These are phyloP conservation scores for Centruroides sculpturatus DNA, from an alignment of 1,140 invertebrate genomes.

Conservation along the genomic window DNA sequence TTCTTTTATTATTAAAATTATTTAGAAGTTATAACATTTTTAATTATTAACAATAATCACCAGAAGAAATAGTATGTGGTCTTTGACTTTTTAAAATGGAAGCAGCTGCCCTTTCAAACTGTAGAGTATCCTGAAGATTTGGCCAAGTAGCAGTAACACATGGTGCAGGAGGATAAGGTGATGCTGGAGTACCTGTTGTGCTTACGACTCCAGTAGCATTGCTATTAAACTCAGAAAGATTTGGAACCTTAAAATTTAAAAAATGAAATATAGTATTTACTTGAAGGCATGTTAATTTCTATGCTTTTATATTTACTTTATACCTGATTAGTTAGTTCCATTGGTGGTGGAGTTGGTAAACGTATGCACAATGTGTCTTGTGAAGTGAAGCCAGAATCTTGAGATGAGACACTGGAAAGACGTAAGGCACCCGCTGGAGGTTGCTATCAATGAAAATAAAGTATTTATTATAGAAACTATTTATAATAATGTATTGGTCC, in stretches of 20 bases:
- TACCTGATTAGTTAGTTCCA: slow-evolving; percentile 3
- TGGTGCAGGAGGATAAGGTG: slow-evolving; percentile 32
- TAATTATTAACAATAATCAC: slow-evolving; percentile 25
- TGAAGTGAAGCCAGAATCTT: slow-evolving; percentile 82
- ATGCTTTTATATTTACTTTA: too few relatives aligned
- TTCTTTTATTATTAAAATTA: neutral
- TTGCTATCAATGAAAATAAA: neutral
- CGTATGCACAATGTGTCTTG: slow-evolving; percentile 67
- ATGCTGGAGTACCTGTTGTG: slow-evolving; percentile 26
- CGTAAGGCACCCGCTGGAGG: slow-evolving; percentile 32
- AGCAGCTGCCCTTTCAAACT: slow-evolving; percentile 55
- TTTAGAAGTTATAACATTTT: neutral
- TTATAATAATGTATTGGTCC: neutral
- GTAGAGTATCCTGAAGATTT: slow-evolving; percentile 58
- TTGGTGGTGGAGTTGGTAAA: slow-evolving; percentile 35
- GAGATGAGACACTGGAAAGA: slow-evolving; percentile 68
- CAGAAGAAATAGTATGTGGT: slow-evolving; percentile 83
- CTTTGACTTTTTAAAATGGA: slow-evolving; percentile 51
- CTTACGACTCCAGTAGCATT: too few relatives aligned
- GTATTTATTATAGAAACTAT: neutral
- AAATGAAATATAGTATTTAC: too few relatives aligned
- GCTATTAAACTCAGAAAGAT: too few relatives aligned
- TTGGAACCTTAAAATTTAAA: too few relatives aligned
- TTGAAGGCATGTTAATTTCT: too few relatives aligned
- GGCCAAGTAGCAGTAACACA: slow-evolving; percentile 61